Conservation (phyloP, 2,113 vertebrate species). For the Alaudala cheleensis region DNA sequence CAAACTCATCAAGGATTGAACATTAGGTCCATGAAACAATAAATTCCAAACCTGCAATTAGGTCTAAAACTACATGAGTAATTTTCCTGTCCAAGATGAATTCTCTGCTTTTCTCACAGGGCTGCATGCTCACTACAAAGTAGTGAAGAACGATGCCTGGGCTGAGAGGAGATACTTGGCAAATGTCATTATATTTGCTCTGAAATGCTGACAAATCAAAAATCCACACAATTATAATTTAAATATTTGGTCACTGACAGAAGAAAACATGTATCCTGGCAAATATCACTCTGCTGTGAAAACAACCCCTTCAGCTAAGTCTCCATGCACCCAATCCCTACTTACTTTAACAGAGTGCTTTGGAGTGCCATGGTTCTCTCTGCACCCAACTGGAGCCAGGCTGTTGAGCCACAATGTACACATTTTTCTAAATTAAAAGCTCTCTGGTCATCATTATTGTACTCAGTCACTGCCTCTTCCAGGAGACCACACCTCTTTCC, state of each 20-base stretch:
- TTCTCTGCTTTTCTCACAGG: background rate
- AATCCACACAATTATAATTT: background rate
- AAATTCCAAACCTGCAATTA: background rate
- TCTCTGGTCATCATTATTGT: background rate
- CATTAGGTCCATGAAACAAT: background rate
- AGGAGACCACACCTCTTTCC: background rate
- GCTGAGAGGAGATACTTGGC: background rate
- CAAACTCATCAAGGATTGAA: background rate
- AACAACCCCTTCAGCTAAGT: background rate
- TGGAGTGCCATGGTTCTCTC: background rate
- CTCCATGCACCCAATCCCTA: background rate
- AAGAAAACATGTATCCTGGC: background rate
- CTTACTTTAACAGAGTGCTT: background rate
- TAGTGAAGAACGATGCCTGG: background rate
- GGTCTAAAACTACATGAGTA: background rate
- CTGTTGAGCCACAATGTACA: background rate
- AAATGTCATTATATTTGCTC: background rate
- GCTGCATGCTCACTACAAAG: fast-evolving
- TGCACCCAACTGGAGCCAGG: background rate
- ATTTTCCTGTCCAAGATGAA: background rate
- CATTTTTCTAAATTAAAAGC: background rate
- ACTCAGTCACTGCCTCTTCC: background rate
- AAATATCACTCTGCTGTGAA: background rate
- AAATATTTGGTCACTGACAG: background rate
- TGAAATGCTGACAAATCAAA: conserved; percentile 8